phyloP scores from a whole-genome alignment of 2,113 vertebrate species.

The Galbula dea region DNA sequence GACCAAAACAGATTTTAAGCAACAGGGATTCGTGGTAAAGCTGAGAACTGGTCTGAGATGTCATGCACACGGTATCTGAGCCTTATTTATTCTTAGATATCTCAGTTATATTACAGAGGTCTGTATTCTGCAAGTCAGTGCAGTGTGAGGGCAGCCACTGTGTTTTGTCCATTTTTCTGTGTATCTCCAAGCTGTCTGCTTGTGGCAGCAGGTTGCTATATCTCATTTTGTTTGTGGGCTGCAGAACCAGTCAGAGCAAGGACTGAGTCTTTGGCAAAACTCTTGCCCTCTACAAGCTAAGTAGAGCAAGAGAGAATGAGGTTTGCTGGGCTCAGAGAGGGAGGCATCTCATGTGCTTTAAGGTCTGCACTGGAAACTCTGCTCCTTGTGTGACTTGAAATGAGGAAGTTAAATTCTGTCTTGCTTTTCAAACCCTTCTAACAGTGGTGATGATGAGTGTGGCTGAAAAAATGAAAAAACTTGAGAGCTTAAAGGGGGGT shows the following conservation, averaged over 20 bases:
- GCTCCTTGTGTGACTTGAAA: fast-evolving
- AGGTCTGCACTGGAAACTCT: background rate
- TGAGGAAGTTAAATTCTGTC: background rate
- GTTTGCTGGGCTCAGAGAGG: background rate
- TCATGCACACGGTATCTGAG: fast-evolving
- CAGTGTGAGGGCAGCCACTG: background rate
- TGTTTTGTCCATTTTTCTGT: background rate
- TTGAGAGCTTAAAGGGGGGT: background rate
- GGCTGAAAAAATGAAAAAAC: background rate
- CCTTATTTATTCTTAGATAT: background rate
- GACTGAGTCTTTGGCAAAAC: background rate
- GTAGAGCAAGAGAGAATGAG: background rate
- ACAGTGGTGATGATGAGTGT: background rate
- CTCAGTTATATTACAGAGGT: background rate
- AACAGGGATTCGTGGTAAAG: background rate
- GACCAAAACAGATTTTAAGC: background rate
- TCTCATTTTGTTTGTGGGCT: background rate
- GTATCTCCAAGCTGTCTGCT: background rate
- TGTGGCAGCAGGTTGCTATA: background rate
- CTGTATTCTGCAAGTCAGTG: background rate
- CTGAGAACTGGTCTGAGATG: background rate
- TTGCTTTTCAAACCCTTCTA: background rate
- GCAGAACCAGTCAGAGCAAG: background rate
- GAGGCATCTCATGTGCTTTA: fast-evolving
- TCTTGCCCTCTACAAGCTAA: background rate